These are phyloP conservation scores for Eupithecia exiguata DNA, from an alignment of 2,888 invertebrate species.

Conservation along the genomic window DNA sequence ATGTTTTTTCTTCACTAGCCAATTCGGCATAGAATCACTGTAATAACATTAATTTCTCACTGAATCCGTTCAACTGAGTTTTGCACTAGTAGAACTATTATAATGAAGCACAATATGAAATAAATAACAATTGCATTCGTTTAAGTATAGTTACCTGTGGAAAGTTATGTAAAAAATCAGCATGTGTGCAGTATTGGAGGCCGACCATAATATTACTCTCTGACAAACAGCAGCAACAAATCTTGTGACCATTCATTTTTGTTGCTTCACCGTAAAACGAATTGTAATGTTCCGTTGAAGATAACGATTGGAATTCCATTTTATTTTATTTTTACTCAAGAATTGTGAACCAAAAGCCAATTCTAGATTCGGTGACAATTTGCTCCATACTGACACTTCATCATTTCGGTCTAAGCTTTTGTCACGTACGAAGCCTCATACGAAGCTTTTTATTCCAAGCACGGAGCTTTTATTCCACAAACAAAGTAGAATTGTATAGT, in stretches of 20 bases:
- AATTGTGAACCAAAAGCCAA: slow-evolving; percentile 24
- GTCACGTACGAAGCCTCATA: not conserved
- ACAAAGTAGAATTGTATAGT: not conserved
- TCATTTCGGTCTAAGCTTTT: not conserved
- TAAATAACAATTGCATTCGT: not conserved
- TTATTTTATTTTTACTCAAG: not conserved
- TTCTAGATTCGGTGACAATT: slow-evolving; percentile 16
- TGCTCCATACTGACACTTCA: not conserved
- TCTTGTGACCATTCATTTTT: slow-evolving; percentile 9
- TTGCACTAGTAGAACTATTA: not conserved
- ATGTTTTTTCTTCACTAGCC: not conserved
- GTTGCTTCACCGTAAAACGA: not conserved
- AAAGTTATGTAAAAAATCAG: slow-evolving; percentile 52
- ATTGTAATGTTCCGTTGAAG: not conserved
- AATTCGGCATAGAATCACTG: slow-evolving; percentile 18
- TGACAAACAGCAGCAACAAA: slow-evolving; percentile 60
- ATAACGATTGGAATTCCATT: slow-evolving; percentile 26
- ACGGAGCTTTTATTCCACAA: not conserved
- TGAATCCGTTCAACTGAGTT: not conserved
- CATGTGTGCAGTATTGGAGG: slow-evolving; percentile 59
- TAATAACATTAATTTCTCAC: not conserved
- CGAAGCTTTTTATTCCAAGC: too few species aligned
- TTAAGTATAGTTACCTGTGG: slow-evolving; percentile 49
- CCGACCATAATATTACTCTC: slow-evolving; percentile 50
- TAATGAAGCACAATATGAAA: not conserved